Evolutionary conservation across 2,888 invertebrate species (phyloP).

Genomic region (Mimumesa dahlbomi): DNA sequence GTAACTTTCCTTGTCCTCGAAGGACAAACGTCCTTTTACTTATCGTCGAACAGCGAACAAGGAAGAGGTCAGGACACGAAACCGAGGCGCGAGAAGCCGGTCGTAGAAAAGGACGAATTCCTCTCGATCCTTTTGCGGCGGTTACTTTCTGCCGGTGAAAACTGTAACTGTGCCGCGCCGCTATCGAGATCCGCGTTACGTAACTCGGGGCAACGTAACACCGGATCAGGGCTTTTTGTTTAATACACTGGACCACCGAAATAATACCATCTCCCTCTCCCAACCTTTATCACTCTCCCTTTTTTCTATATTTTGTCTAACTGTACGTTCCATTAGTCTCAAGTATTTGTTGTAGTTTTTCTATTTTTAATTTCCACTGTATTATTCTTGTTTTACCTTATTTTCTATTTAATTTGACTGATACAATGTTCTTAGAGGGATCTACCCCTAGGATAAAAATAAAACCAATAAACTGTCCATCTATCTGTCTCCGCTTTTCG

Average conservation of each 20-base stretch:
- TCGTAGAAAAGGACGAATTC: constrained; percentile 36
- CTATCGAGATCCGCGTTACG: constrained; percentile 66
- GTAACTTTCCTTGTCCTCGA: neutral
- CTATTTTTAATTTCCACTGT: neutral
- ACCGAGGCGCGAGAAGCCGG: neutral
- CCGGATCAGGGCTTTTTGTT: constrained; percentile 31
- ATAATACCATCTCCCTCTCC: neutral
- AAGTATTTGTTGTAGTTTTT: no score
- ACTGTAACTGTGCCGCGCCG: constrained; percentile 51
- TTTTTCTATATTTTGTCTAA: neutral
- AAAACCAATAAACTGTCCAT: no score
- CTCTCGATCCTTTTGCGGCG: constrained; percentile 46
- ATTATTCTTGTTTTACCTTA: neutral
- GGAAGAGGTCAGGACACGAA: neutral
- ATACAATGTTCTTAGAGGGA: no score
- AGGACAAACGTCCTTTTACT: neutral
- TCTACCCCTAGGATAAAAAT: no score
- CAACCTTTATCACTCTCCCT: no score
- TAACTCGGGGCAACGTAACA: constrained; percentile 38
- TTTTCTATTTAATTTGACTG: no score
- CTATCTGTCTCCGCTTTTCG: neutral
- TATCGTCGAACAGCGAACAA: neutral
- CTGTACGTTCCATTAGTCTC: neutral
- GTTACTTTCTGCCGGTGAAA: constrained; percentile 63
- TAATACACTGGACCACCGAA: constrained; percentile 6